Percentiles rank a stretch among this genome's conserved stretches.
Evolutionary conservation across 2,888 invertebrate species (phyloP).

Genomic region (Coelinius sp.): DNA sequence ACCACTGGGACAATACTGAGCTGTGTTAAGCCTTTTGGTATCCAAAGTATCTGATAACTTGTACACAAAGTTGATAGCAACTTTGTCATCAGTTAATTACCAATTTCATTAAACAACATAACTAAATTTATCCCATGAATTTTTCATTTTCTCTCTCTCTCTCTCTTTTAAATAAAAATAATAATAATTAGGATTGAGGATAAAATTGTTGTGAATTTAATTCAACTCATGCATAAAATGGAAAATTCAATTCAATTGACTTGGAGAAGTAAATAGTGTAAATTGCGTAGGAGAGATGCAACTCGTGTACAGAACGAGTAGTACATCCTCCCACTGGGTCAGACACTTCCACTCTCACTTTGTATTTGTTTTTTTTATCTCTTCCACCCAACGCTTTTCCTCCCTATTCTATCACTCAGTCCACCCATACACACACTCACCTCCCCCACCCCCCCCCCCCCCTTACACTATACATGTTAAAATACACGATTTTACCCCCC

Average conservation of each 20-base stretch:
- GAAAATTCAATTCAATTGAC: not conserved
- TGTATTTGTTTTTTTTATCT: not conserved
- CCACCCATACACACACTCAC: not conserved
- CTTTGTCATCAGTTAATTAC: not conserved
- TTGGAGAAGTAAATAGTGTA: not conserved
- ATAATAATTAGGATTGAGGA: not conserved
- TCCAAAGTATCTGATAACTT: not conserved
- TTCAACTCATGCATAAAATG: not conserved
- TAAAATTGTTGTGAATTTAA: not conserved
- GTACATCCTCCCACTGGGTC: conserved; percentile 1
- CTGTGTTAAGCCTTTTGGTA: not conserved
- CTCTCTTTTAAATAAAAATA: not conserved
- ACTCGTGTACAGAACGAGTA: not conserved
- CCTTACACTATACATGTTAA: not conserved
- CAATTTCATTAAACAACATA: not conserved
- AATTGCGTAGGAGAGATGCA: not conserved
- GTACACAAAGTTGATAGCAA: conserved; percentile 2
- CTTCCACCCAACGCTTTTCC: not conserved
- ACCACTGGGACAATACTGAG: not conserved
- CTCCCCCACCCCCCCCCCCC: no score
- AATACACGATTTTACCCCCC: not conserved
- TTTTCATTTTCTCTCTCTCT: not conserved
- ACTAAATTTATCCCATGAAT: not conserved
- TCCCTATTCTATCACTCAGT: not conserved
- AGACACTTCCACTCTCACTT: not conserved